Evolutionary conservation across 2,797 vertebrate genomes (phyloP).

Genomic region (Anguilla megastoma): DNA sequence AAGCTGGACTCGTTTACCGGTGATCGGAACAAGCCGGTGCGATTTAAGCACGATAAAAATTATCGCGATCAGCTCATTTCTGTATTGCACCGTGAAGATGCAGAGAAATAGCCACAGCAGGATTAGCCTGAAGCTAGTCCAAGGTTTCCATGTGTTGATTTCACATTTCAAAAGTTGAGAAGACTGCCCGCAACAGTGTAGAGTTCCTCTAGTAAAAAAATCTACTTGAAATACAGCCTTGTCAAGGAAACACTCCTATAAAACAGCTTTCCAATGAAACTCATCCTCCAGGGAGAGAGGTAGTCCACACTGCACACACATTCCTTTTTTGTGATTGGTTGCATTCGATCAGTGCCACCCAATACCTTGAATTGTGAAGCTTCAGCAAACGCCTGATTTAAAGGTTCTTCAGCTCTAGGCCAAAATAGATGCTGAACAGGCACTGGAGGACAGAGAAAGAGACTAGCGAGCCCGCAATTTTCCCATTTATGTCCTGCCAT

Average conservation of each 20-base stretch:
- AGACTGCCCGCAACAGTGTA: not conserved
- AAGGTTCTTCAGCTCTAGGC: constrained; percentile 48
- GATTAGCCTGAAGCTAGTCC: not conserved
- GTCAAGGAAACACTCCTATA: constrained; percentile 36
- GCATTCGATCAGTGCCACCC: constrained; percentile 58
- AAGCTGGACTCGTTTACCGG: constrained; percentile 20
- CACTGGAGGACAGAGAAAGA: constrained; percentile 31
- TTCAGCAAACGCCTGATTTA: constrained; percentile 61
- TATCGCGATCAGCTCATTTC: constrained; percentile 26
- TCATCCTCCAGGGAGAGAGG: not conserved
- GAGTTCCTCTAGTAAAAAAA: not conserved
- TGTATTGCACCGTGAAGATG: not conserved
- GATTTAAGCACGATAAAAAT: constrained; percentile 44
- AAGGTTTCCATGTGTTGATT: not conserved
- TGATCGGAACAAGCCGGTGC: constrained; percentile 40
- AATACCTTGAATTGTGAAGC: constrained; percentile 61
- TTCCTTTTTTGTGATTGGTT: constrained; percentile 55
- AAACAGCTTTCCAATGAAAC: constrained; percentile 58
- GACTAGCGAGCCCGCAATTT: not conserved
- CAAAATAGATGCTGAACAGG: constrained; percentile 48
- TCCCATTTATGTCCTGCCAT: not conserved
- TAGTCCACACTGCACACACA: constrained; percentile 9
- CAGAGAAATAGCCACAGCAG: not conserved
- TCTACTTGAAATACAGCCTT: not conserved
- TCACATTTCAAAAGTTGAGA: not conserved